Base-by-base conservation (phyloP, 2,797 vertebrate genomes). In the Anguilla anguilla region DNA sequence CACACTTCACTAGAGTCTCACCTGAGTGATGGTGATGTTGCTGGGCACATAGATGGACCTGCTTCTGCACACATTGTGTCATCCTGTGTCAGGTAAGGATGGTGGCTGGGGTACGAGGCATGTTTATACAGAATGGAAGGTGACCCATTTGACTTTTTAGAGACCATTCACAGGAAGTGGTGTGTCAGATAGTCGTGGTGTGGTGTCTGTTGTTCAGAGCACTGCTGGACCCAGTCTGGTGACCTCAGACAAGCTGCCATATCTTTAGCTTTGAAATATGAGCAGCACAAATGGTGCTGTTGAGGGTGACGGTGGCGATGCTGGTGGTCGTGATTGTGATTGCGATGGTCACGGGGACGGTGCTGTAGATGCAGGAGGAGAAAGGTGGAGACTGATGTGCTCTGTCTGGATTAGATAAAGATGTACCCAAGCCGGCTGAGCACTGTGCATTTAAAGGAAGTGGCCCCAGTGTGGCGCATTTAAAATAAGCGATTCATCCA, bases 401-500 rank as follows among this genome's bases (percentile, higher is more conserved):
- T 74, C 64, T 22, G 3, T 74, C 72, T 77, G 83, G 85, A 84
- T 88, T 15, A 74, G 67, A 77, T 88, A 57, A 61, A 88, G 49
- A 74, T 61, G 67, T 59, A 55, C 67, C 91, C 91, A 91, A 92
- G 94, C 93, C 93, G 93, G 92, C 93, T 93, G 88, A 94, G 94
- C 94, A 55, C 74, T 93, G 92, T 51, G 74, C 46, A 55, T 87
- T 53, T 84, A 17, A 85, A 53, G 64, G 67, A 88, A 74, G 64
- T 84, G 82, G 87, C 51, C 35, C 83, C 85, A 67, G 83, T 84
- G 82, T 55, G 25, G 13, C 53, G 4, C 53, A 22, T 88, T 67
- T 31, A 59, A 67, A 57, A 85, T 49, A 69, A 85, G 25, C 49
- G 28, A 88, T 88, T 85, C 84, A 59, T 83, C 83, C 72, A 55